These are phyloP conservation scores for Sipha maydis DNA, from an alignment of 2,888 invertebrate species.

Conservation along the genomic window DNA sequence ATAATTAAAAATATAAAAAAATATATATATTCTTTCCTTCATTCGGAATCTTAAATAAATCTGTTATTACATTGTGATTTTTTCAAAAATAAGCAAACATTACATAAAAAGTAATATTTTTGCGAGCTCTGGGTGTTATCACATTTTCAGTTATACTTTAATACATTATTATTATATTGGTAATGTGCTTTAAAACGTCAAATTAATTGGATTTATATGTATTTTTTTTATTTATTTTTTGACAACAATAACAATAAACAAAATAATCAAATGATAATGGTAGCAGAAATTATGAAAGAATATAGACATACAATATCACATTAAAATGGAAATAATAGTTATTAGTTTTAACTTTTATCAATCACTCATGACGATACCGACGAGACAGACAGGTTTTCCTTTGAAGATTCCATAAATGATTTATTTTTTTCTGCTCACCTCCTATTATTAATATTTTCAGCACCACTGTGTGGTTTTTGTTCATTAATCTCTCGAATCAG, in stretches of 20 bases:
- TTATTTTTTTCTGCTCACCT: conserved; percentile 1
- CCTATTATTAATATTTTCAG: conserved; percentile 27
- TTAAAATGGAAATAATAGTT: conserved; percentile 18
- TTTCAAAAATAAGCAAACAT: too few species aligned
- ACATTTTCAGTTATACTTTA: too few species aligned
- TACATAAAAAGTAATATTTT: too few species aligned
- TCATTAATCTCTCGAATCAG: conserved; percentile 35
- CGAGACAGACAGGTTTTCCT: background rate
- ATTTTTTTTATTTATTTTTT: too few species aligned
- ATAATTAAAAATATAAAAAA: too few species aligned
- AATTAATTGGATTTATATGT: too few species aligned
- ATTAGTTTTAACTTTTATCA: conserved; percentile 33
- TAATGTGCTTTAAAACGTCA: too few species aligned
- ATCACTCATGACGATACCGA: conserved; percentile 23
- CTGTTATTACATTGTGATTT: too few species aligned
- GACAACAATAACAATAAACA: background rate
- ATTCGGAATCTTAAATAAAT: too few species aligned
- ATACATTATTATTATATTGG: too few species aligned
- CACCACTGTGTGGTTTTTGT: conserved; percentile 20
- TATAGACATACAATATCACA: background rate
- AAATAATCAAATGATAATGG: background rate
- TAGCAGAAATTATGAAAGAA: background rate
- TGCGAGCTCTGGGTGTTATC: too few species aligned
- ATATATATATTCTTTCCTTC: too few species aligned
- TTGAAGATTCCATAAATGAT: conserved; percentile 13